Conservation (phyloP, 2,113 vertebrate species). For the Pluvialis apricaria region DNA sequence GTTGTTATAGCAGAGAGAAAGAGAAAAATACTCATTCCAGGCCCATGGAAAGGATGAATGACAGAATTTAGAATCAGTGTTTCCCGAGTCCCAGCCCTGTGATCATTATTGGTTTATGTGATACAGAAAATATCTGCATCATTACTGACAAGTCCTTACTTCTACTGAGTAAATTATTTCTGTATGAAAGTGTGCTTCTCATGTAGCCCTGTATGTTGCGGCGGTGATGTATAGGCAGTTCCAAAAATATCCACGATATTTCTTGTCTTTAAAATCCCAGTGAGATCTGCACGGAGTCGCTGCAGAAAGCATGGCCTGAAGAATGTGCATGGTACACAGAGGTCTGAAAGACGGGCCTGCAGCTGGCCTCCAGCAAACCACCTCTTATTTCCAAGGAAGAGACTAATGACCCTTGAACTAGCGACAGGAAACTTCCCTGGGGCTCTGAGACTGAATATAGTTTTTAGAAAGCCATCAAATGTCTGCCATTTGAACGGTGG, state of each 20-base stretch:
- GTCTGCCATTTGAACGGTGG: conserved; percentile 61
- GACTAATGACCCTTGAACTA: neutral
- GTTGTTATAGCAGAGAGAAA: neutral
- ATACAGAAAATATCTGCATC: neutral
- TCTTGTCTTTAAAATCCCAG: neutral
- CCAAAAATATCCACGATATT: neutral
- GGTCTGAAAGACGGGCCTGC: neutral
- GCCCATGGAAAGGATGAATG: neutral
- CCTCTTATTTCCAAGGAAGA: neutral
- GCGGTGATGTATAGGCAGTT: neutral
- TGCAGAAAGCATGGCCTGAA: neutral
- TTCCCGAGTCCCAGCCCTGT: neutral
- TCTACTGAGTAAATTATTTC: neutral
- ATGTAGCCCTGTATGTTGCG: neutral
- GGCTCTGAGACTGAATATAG: neutral
- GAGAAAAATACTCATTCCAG: neutral
- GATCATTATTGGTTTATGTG: neutral
- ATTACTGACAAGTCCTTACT: neutral
- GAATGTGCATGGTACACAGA: accelerated
- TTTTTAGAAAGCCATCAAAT: neutral
- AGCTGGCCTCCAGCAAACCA: neutral
- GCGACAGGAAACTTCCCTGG: neutral
- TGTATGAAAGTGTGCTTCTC: neutral
- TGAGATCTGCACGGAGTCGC: accelerated
- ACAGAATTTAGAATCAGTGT: neutral